Evolutionary conservation across 2,888 invertebrate species (phyloP), one percentile per base, ranked within the genome.

Genomic region (Lamproptera curius): DNA sequence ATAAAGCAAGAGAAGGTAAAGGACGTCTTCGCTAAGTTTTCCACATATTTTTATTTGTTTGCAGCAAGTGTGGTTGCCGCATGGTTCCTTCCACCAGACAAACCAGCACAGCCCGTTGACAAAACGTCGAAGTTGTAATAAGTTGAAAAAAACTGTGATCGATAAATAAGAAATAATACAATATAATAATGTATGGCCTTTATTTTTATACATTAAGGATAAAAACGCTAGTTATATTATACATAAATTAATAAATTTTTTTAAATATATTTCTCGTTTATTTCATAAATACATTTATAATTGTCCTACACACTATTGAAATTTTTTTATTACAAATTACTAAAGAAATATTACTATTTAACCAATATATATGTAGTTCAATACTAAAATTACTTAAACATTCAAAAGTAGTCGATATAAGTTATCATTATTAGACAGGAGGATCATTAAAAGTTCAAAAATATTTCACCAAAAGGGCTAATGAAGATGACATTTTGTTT

Each of bases 31-130:
- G n/a, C n/a, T n/a, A n/a, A n/a, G n/a, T n/a, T n/a, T n/a, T n/a
- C n/a, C n/a, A n/a, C n/a, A 17, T 38, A 16, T 46, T 42, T 46
- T 51, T 47, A 14, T 28, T 28, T 10, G 10, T 47, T 74, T 65
- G 2, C 70, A 85, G 85, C 73, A 57, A 79, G 83, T 46, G 75
- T 70, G 1, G 52, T 76, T 9, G 76, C 70, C 0, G 79, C 85
- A 0, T 83, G 78, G 70, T 85, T 76, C 54, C 63, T 86, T 1
- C 85, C 85, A 1, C 71, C 73, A 14, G 85, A 86, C 63, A 74
- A 61, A 26, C 56, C 61, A 42, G 26, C 43, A 14, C 40, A 46
- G n/a, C 20, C 39, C 16, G 37, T 15, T 3, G 38, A 42, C 1
- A 53, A 46, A 33, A 23, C 37, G 10, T 28, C 48, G 15, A 55